phyloP scores from a whole-genome alignment of 2,113 vertebrate genomes.

The Glaucomys volans region DNA sequence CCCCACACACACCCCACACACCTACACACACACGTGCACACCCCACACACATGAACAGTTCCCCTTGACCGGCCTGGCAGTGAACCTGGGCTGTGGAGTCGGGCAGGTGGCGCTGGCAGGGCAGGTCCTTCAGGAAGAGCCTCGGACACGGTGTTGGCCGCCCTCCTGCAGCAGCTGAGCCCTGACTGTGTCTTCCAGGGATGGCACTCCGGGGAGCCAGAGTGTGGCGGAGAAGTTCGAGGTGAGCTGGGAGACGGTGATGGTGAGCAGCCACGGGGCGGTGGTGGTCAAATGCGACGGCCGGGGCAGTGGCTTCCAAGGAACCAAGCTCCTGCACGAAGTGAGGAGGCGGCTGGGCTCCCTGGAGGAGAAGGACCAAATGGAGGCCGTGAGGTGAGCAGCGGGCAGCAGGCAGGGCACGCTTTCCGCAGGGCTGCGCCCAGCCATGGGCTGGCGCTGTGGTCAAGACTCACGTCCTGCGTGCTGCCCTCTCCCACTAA shows the following conservation, averaged over 20 bases:
- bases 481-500: not conserved
- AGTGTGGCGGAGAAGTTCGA: slow-evolving; percentile 92
- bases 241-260: slow-evolving; percentile 93
- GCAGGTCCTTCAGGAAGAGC: fast-evolving
- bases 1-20: too few relatives aligned
- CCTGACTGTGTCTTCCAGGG: slow-evolving; percentile 84
- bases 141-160: fast-evolving
- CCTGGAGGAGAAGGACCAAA: slow-evolving; percentile 94
- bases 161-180: fast-evolving
- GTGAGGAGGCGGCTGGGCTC: slow-evolving; percentile 92
- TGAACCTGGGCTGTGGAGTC: not conserved
- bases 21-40: too few relatives aligned
- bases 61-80: not conserved
- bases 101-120: fast-evolving
- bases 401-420: not conserved
- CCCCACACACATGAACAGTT: not conserved
- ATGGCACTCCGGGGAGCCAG: slow-evolving; percentile 94
- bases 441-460: too few relatives aligned
- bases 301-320: slow-evolving; percentile 95
- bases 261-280: slow-evolving; percentile 94
- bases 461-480: fast-evolving
- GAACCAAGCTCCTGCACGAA: slow-evolving; percentile 94
- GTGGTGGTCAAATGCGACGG: slow-evolving; percentile 94
- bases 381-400: slow-evolving; percentile 91
- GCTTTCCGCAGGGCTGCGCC: too few relatives aligned